phyloP scores from a whole-genome alignment of 2,888 invertebrate genomes.

The Odiellus spinosus region DNA sequence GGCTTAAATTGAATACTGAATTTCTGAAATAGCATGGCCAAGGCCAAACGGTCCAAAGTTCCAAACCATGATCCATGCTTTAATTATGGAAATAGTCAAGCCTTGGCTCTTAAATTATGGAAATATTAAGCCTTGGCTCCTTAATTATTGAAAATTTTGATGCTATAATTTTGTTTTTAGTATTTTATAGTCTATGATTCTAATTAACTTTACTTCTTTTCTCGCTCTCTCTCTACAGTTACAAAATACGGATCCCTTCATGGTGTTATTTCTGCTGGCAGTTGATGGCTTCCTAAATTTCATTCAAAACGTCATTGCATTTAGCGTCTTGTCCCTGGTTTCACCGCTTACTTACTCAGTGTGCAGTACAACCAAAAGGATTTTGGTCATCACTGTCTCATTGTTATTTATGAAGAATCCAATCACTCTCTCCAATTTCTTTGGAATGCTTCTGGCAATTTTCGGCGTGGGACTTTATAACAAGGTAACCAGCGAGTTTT shows the following conservation, averaged over 20 bases:
- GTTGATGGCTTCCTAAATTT: slow-evolving; percentile 77
- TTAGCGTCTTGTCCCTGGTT: slow-evolving; percentile 71
- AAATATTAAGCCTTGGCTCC: no score
- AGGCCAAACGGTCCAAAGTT: no score
- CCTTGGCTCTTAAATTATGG: no score
- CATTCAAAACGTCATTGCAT: slow-evolving; percentile 87
- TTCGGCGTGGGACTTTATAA: slow-evolving; percentile 81
- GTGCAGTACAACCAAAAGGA: slow-evolving; percentile 84
- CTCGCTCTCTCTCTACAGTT: no score
- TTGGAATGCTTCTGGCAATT: slow-evolving; percentile 80
- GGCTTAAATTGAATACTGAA: no score
- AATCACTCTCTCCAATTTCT: slow-evolving; percentile 65
- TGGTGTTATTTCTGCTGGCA: slow-evolving; percentile 38
- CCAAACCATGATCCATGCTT: no score
- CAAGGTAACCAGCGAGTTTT: slow-evolving; percentile 38
- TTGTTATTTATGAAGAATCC: slow-evolving; percentile 76
- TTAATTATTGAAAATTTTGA: no score
- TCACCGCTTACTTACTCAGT: slow-evolving; percentile 92
- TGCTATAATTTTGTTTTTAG: no score
- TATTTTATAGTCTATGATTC: no score
- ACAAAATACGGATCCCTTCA: slow-evolving; percentile 16
- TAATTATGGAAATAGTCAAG: no score
- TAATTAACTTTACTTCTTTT: no score
- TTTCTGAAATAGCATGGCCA: no score
- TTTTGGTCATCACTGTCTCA: slow-evolving; percentile 73